Base-by-base conservation (phyloP, 2,797 vertebrate species). In the Sarcoramphus papa region DNA sequence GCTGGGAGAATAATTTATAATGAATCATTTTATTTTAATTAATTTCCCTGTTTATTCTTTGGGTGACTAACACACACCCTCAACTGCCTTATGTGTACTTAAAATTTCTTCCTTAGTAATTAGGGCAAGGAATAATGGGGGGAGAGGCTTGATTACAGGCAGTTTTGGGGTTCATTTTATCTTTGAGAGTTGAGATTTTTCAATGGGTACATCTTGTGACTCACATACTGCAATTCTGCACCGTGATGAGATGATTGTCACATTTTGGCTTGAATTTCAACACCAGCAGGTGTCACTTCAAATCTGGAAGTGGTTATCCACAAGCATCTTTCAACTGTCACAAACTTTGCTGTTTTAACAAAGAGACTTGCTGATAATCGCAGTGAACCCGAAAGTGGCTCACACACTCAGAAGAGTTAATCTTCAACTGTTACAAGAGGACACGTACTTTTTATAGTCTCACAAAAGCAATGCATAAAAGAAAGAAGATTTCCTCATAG, bases 1-100 rank as follows among this genome's bases (percentile, higher is more conserved):
- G 76, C 89, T 93, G 73, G 65, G 43, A 95, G 92, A 94, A 88
- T 86, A 96, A 94, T 88, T 95, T 90, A 90, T 90, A 94, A 78
- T 14, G 87, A 95, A 96, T 81, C 59, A 67, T 91, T 92, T 92
- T 54, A 64, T 95, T 94, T 92, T 86, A 69, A 88, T 92, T 96
- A 95, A 95, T 95, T 91, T 96, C 51, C 33, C 50, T 85, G 41
- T 79, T 93, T 95, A 79, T 68, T 86, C 60, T 90, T 65, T 25
- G 50, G n/a, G 43, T 92, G 93, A 95, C 74, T 92, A 91, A 85
- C 53, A 64, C 22, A 79, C 47, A 75, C 62, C 67, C 33, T 84
- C 47, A 73, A 40, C 69, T 65, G 64, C 57, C 59, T 89, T 77
- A 54, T 2, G 5, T 51, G 24, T 45, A 81, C 21, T 59, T 75